These are phyloP conservation scores for Nanorana parkeri DNA, from an alignment of 2,113 vertebrate genomes.

Conservation along the genomic window DNA sequence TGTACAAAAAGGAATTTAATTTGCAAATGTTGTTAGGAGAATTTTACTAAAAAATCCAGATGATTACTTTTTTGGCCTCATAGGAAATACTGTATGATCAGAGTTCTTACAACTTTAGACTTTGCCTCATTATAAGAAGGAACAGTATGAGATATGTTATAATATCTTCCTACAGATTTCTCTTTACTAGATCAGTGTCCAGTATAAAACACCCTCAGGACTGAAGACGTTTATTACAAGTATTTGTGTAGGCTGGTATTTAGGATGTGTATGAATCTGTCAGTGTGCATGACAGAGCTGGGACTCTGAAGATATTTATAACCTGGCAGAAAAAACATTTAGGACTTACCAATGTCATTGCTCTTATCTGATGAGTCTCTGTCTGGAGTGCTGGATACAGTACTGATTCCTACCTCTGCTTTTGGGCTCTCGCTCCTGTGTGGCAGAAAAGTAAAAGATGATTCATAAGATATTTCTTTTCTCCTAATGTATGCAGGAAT, in stretches of 20 bases:
- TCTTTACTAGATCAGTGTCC: not conserved
- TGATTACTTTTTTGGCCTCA: no score
- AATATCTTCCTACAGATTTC: not conserved
- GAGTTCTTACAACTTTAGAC: no score
- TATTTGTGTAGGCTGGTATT: constrained; percentile 31
- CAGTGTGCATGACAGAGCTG: constrained; percentile 40
- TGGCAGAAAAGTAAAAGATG: constrained; percentile 72
- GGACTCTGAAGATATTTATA: constrained; percentile 51
- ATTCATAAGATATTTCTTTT: not conserved
- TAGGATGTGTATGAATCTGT: constrained; percentile 25
- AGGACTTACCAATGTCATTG: constrained; percentile 89
- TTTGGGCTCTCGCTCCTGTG: constrained; percentile 90
- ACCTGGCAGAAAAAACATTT: constrained; percentile 54
- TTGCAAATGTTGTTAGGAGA: no score
- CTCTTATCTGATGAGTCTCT: constrained; percentile 86
- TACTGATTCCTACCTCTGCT: constrained; percentile 81
- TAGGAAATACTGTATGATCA: no score
- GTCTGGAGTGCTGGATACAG: constrained; percentile 77
- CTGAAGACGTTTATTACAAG: not conserved
- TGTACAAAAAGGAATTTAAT: no score
- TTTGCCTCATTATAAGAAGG: not conserved
- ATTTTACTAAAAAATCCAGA: no score
- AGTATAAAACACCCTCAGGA: not conserved
- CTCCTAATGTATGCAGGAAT: not conserved
- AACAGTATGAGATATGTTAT: not conserved